Evolutionary conservation across 2,888 invertebrate species (phyloP).

Genomic region (Hyposoter dolosus): DNA sequence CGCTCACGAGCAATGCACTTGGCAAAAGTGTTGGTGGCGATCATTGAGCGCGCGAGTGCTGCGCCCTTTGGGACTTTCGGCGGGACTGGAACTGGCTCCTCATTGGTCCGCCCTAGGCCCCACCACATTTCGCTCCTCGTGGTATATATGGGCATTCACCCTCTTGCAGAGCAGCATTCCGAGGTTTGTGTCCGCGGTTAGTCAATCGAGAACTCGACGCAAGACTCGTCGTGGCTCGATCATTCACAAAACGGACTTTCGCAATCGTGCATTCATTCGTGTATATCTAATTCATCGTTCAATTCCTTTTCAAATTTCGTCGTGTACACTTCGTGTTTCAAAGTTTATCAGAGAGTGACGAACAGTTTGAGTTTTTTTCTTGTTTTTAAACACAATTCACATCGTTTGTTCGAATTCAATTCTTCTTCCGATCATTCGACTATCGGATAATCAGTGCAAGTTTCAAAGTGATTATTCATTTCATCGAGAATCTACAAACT

Average conservation of each 20-base stretch:
- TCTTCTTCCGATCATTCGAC: constrained; percentile 10
- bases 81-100: constrained; percentile 72
- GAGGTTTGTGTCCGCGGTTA: constrained; percentile 59
- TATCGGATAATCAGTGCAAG: constrained; percentile 49
- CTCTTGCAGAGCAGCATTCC: constrained; percentile 69
- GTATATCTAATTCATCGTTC: neutral
- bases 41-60: constrained; percentile 59
- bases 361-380: neutral
- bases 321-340: constrained; percentile 3
- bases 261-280: constrained; percentile 27
- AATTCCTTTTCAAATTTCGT: neutral
- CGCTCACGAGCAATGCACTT: constrained; percentile 49
- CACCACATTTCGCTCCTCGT: constrained; percentile 59
- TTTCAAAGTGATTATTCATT: constrained; percentile 29
- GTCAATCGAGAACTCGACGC: constrained; percentile 54
- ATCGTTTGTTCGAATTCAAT: neutral
- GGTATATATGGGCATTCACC: constrained; percentile 69
- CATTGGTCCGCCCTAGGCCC: constrained; percentile 76
- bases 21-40: constrained; percentile 36
- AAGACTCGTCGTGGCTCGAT: constrained; percentile 45
- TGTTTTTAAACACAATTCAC: no score
- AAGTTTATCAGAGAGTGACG: neutral
- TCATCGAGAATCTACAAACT: constrained; percentile 28
- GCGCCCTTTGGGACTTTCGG: constrained; percentile 74
- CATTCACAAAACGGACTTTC: constrained; percentile 12